Conservation (phyloP, 2,888 invertebrate genomes). For the Tetropium fuscum region DNA sequence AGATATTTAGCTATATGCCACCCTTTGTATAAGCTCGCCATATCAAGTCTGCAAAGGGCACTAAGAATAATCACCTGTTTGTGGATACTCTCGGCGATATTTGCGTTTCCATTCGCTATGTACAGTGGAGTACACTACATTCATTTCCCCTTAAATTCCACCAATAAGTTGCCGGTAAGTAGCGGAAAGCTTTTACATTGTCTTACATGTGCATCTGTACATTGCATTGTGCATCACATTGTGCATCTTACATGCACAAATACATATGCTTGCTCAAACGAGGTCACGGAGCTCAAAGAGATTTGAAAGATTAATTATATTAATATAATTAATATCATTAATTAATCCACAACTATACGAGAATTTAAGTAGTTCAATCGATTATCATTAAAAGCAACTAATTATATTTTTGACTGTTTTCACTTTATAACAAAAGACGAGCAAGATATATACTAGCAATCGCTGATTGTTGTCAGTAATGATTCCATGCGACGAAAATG, state of each 20-base stretch:
- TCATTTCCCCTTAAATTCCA: slow-evolving; percentile 70
- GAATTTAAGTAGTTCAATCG: no score
- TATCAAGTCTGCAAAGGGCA: slow-evolving; percentile 87
- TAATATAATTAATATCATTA: no score
- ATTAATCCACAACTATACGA: no score
- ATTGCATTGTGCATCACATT: no score
- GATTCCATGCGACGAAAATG: neutral
- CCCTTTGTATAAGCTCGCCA: slow-evolving; percentile 84
- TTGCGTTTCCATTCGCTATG: slow-evolving; percentile 82
- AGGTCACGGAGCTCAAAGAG: no score
- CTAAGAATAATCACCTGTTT: slow-evolving; percentile 80
- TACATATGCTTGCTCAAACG: no score
- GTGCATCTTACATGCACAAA: no score
- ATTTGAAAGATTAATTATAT: no score
- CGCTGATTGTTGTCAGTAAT: neutral
- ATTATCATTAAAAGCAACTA: no score
- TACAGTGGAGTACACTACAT: slow-evolving; percentile 82
- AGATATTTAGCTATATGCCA: slow-evolving; percentile 93
- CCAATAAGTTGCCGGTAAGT: slow-evolving; percentile 30
- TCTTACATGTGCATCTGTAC: no score
- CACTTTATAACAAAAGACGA: neutral
- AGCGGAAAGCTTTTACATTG: no score
- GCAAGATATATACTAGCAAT: neutral
- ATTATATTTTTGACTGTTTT: no score
- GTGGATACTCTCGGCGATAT: slow-evolving; percentile 81